Percentiles rank a stretch among this genome's conserved stretches.
phyloP scores from a whole-genome alignment of 2,888 invertebrate genomes.

The Sinohyriopsis cumingii region DNA sequence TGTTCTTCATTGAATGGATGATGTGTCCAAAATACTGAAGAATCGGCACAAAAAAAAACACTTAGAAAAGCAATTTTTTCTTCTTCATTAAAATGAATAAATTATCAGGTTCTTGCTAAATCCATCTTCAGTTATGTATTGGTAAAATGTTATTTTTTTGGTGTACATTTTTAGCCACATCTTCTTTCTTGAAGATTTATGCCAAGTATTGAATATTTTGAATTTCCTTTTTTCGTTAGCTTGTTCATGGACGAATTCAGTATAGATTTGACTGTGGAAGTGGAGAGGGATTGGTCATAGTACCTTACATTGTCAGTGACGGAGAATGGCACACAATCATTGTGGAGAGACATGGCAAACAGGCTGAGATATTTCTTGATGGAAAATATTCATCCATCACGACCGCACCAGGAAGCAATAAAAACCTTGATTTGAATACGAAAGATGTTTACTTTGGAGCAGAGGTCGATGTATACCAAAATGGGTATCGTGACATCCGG shows the following conservation, averaged over 20 bases:
- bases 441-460: slow-evolving; percentile 90
- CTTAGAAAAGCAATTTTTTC: too few relatives aligned
- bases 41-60: too few relatives aligned
- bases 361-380: slow-evolving; percentile 85
- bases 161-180: too few relatives aligned
- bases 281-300: slow-evolving; percentile 88
- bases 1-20: too few relatives aligned
- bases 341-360: slow-evolving; percentile 85
- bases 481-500: slow-evolving; percentile 75
- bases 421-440: slow-evolving; percentile 87
- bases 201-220: not conserved
- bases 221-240: slow-evolving; percentile 69
- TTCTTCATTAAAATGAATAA: too few relatives aligned
- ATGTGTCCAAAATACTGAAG: too few relatives aligned
- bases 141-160: too few relatives aligned
- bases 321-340: slow-evolving; percentile 87
- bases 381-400: slow-evolving; percentile 80
- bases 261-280: slow-evolving; percentile 94
- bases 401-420: slow-evolving; percentile 84
- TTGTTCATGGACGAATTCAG: slow-evolving; percentile 88
- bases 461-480: slow-evolving; percentile 76
- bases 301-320: slow-evolving; percentile 85
- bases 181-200: too few relatives aligned
- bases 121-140: too few relatives aligned
- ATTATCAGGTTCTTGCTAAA: too few relatives aligned